Conservation (phyloP, 2,888 invertebrate genomes). For the Pantelozetes paolii region DNA sequence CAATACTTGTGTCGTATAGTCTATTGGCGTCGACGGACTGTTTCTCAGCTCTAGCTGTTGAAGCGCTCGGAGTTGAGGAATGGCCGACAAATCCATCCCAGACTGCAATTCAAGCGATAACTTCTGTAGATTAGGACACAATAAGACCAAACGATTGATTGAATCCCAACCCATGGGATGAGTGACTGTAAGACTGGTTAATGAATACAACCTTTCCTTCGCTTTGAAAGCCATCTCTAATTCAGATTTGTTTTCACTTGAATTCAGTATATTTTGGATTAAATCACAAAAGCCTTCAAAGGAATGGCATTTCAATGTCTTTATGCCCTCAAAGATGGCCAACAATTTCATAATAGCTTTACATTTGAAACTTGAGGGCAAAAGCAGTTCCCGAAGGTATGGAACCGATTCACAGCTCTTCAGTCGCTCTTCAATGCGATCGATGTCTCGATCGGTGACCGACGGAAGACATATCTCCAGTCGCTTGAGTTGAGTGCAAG, state of each 20-base stretch:
- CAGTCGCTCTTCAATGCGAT: slow-evolving; percentile 27
- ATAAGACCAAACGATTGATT: slow-evolving; percentile 44
- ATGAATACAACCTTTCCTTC: slow-evolving; percentile 39
- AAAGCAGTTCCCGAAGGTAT: slow-evolving; percentile 39
- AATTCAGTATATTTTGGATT: slow-evolving; percentile 38
- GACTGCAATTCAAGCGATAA: slow-evolving; percentile 47
- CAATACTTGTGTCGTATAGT: slow-evolving; percentile 46
- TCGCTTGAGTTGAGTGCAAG: slow-evolving; percentile 44
- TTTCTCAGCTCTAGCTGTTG: slow-evolving; percentile 45
- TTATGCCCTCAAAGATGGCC: slow-evolving; percentile 45
- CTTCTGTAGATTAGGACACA: slow-evolving; percentile 46
- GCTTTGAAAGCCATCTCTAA: slow-evolving; percentile 16
- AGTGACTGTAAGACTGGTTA: slow-evolving; percentile 44
- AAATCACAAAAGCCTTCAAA: slow-evolving; percentile 47
- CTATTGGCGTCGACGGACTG: slow-evolving; percentile 46
- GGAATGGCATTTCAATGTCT: slow-evolving; percentile 46
- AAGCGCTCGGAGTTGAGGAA: slow-evolving; percentile 42
- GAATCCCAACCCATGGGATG: slow-evolving; percentile 46
- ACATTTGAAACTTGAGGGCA: slow-evolving; percentile 47
- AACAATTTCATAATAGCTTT: slow-evolving; percentile 45
- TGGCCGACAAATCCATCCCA: slow-evolving; percentile 44
- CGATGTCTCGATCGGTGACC: slow-evolving; percentile 45
- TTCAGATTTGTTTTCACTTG: slow-evolving; percentile 36
- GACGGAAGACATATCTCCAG: slow-evolving; percentile 48
- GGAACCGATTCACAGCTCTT: not conserved